phyloP scores from a whole-genome alignment of 1,140 invertebrate genomes.

The Drosophila ercepeae region DNA sequence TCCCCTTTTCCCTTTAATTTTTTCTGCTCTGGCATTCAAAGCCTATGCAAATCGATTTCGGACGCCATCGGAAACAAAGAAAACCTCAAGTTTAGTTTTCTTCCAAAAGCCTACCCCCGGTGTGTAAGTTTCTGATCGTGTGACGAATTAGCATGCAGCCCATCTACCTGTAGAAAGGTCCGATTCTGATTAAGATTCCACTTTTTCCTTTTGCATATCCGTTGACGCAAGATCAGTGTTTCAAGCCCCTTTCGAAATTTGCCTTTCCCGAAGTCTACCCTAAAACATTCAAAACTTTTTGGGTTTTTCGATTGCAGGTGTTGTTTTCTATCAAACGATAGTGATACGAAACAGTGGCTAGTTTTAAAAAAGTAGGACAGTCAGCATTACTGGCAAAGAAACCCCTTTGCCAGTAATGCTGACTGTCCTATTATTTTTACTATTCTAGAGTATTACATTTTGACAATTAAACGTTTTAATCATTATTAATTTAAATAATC shows the following conservation, averaged over 20 bases:
- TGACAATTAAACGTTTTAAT: not conserved
- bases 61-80: conserved; percentile 59
- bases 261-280: not conserved
- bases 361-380: not conserved
- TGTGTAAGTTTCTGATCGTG: conserved; percentile 21
- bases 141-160: conserved; percentile 54
- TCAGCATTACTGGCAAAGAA: not conserved
- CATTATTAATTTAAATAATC: not conserved
- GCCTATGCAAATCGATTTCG: conserved; percentile 66
- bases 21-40: conserved; percentile 65
- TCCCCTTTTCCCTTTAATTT: conserved; percentile 1
- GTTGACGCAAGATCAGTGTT: conserved; percentile 57
- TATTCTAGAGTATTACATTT: not conserved
- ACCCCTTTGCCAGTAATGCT: not conserved
- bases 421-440: not conserved
- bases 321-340: conserved; percentile 7
- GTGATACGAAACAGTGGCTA: conserved; percentile 13
- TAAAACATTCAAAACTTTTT: not conserved
- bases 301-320: conserved; percentile 6
- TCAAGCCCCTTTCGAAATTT: conserved; percentile 6
- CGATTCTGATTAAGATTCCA: conserved; percentile 28
- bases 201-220: conserved; percentile 56
- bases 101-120: conserved; percentile 15
- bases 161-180: conserved; percentile 57
- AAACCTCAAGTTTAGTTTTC: conserved; percentile 43